Percentiles rank a stretch among this genome's conserved stretches.
Conservation (phyloP, 2,797 vertebrate species). For the Dipus sagitta region DNA sequence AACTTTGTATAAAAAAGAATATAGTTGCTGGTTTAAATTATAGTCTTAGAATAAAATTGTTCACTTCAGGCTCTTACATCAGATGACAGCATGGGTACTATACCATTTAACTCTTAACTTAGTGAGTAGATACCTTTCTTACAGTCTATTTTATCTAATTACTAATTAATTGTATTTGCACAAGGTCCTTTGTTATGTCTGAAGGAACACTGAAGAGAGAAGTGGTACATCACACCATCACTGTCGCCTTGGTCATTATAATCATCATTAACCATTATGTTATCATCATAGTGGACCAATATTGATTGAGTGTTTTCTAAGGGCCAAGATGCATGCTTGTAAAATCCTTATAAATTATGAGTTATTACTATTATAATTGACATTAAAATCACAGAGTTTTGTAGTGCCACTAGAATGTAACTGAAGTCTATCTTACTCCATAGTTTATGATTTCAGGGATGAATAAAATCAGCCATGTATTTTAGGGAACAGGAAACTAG, state of each 20-base stretch:
- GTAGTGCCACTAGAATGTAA: background rate
- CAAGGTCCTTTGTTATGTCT: constrained; percentile 10
- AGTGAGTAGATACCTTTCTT: background rate
- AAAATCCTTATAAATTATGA: constrained; percentile 9
- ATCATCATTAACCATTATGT: background rate
- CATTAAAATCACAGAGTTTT: background rate
- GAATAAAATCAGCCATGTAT: no score
- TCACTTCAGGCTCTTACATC: background rate
- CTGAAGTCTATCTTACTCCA: background rate
- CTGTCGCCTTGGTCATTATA: background rate
- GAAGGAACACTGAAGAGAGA: background rate
- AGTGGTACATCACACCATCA: background rate
- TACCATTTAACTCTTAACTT: background rate
- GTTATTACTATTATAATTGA: background rate
- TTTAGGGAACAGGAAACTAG: no score
- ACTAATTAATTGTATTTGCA: background rate
- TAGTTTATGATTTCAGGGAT: background rate
- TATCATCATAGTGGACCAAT: background rate
- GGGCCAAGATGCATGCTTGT: background rate
- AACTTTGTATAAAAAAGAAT: background rate
- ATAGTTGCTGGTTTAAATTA: constrained; percentile 12
- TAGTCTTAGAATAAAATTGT: background rate
- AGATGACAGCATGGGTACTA: background rate
- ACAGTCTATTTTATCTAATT: constrained; percentile 16
- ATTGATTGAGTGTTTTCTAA: constrained; percentile 37